Evolutionary conservation across 2,888 invertebrate genomes (phyloP), one percentile per base, ranked within the genome.

Genomic region (Cosmia pyralina): DNA sequence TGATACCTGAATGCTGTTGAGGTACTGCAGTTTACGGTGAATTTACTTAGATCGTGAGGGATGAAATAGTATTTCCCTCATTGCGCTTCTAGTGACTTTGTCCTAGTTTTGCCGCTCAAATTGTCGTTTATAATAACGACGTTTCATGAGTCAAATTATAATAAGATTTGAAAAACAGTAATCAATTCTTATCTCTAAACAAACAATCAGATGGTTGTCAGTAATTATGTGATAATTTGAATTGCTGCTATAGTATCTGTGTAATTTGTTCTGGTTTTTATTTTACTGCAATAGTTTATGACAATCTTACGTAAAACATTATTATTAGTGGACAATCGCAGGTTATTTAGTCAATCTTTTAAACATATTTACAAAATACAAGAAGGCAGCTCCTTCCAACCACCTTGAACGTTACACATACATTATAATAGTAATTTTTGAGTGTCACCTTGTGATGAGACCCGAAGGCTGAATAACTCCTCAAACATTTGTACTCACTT

Each of bases 401-500:
- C 28, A 28, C 28, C 28, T 28, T 28, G 28, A 28, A 28, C 28
- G 28, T 28, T 28, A 28, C 3, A 28, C 28, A 28, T 28, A 28
- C 2, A n/a, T n/a, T n/a, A n/a, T n/a, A n/a, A n/a, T n/a, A n/a
- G n/a, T n/a, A n/a, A n/a, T n/a, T n/a, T n/a, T n/a, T n/a, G n/a
- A n/a, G n/a, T n/a, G n/a, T n/a, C n/a, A n/a, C n/a, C n/a, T n/a
- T n/a, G n/a, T n/a, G n/a, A n/a, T n/a, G n/a, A n/a, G n/a, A n/a
- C n/a, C n/a, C n/a, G n/a, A n/a, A n/a, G n/a, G n/a, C n/a, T n/a
- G 28, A 28, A 28, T 28, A 28, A 28, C 28, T 28, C 3, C 28
- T 28, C 3, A 64, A 50, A 63, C 15, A 64, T 34, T 34, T 5
- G 52, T 15, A 10, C 13, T 50, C 95, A 98, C 98, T 97, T 98